Base-by-base conservation (phyloP, 2,888 invertebrate species). In the Himalopsyche kuldschensis region DNA sequence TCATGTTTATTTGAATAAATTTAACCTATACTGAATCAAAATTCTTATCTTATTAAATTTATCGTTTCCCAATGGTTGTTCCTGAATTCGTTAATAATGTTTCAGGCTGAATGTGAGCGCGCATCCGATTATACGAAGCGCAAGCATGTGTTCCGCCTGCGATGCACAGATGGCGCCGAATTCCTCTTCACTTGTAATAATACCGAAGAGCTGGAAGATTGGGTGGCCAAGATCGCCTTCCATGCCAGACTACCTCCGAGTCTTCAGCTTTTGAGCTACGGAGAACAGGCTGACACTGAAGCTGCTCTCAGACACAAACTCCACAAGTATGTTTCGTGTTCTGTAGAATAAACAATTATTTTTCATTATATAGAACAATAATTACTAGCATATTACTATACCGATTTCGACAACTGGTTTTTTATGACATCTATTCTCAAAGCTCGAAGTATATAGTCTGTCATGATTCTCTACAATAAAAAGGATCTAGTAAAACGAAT, bases 91-190 rank as follows among this genome's bases (percentile, higher is more conserved):
- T 75, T 75, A 5, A 41, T 47, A 15, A 4, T 94, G 75, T 93
- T 91, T 87, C 93, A 95, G 90, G 97, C 98, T 0, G 93, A 93
- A 69, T 98, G 98, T 89, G 94, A 95, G 82, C 94, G 95, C 10
- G 98, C 98, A 1, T 95, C 95, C 35, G 98, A 99, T 91, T 99
- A 99, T 91, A 97, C 97, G 17, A 99, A 99, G 90, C 95, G 97
- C 88, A 97, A 98, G 88, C 93, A 98, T 89, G 98, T 98, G 46
- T 98, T 98, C 92, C 94, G 98, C 75, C 91, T 99, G 83, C 93
- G 94, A 79, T 93, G 97, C 87, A 95, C 95, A 0, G 99, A 99
- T 89, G 97, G 97, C 1, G 96, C 98, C 0, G 98, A 98, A 91
- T 99, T 96, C 90, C 92, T 99, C 86, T 97, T 99, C 90, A 94